Conservation (phyloP, 2,113 vertebrate species). For the Emberiza fucata region DNA sequence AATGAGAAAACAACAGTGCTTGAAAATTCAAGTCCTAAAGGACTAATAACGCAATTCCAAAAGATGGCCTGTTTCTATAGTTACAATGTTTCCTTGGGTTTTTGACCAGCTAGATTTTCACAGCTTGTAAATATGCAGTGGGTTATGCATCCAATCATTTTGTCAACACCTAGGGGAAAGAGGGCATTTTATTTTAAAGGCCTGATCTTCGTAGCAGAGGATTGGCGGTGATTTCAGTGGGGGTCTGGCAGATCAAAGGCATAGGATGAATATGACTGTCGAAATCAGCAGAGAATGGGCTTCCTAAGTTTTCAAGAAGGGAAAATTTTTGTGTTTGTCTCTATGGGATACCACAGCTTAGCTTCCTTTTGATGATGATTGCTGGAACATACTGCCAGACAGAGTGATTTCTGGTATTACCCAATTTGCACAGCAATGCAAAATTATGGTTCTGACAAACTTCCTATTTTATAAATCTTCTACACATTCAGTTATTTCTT, state of each 20-base stretch:
- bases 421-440: constrained; percentile 4
- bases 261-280: background rate
- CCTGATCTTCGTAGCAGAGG: background rate
- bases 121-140: background rate
- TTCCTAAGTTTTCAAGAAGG: background rate
- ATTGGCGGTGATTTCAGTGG: background rate
- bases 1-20: background rate
- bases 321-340: background rate
- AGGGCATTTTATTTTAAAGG: background rate
- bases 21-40: background rate
- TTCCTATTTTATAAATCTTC: constrained; percentile 26
- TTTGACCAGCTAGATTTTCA: constrained; percentile 7
- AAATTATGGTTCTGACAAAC: constrained; percentile 8
- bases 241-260: background rate
- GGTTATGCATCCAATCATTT: background rate
- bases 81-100: background rate
- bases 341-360: background rate
- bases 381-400: constrained; percentile 1
- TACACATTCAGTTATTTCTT: background rate
- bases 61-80: constrained; percentile 39
- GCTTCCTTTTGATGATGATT: constrained; percentile 11
- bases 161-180: background rate
- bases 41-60: background rate
- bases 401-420: constrained; percentile 1
- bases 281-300: background rate